Evolutionary conservation across 2,888 invertebrate species (phyloP).

Genomic region (Drosophila recens): DNA sequence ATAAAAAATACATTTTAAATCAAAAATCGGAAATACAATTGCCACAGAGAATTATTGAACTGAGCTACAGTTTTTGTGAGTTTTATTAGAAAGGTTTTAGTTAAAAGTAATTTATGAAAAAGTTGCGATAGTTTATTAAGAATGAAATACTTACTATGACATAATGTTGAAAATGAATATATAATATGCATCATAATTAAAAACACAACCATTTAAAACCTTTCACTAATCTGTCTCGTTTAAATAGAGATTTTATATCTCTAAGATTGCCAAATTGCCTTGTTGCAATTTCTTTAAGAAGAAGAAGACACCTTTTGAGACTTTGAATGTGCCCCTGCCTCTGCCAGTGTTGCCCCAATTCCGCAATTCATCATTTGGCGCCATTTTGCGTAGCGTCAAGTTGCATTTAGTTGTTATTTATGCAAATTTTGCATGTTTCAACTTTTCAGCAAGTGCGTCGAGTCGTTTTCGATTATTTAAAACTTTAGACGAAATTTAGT

Average conservation of each 20-base stretch:
- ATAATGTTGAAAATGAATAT: not conserved
- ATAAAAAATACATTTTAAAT: slow-evolving; percentile 65
- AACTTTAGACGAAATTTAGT: slow-evolving; percentile 73
- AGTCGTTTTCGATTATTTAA: slow-evolving; percentile 81
- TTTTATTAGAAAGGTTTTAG: not conserved
- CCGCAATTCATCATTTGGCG: slow-evolving; percentile 70
- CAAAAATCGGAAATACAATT: slow-evolving; percentile 41
- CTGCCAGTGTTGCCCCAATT: slow-evolving; percentile 1
- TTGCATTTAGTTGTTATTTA: slow-evolving; percentile 83
- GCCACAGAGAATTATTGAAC: slow-evolving; percentile 3
- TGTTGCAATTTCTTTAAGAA: not conserved
- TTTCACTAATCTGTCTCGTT: not conserved
- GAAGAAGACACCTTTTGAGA: slow-evolving; percentile 17
- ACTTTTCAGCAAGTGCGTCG: slow-evolving; percentile 78
- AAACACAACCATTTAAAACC: too few relatives aligned
- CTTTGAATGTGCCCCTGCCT: slow-evolving; percentile 2
- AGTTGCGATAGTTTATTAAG: not conserved
- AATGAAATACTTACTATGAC: not conserved
- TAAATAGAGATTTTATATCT: not conserved
- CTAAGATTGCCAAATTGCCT: slow-evolving; percentile 18
- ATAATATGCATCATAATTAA: not conserved
- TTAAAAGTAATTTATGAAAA: not conserved
- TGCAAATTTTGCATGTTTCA: slow-evolving; percentile 83
- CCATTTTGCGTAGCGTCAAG: slow-evolving; percentile 77
- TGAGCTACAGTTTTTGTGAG: not conserved